Evolutionary conservation across 2,888 invertebrate species (phyloP).

Genomic region (Pachydiplax longipennis): DNA sequence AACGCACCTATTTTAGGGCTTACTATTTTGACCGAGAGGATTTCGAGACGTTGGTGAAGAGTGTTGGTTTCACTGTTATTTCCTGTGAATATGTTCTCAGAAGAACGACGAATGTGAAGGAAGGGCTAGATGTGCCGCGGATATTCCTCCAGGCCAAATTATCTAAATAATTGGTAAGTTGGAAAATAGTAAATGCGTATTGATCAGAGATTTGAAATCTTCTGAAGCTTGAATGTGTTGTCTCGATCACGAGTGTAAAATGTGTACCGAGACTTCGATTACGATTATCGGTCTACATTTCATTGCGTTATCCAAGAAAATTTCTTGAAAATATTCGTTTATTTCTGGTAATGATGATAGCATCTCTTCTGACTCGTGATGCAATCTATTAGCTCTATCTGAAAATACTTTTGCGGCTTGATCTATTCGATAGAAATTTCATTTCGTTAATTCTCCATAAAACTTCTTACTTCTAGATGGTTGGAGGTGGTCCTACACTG

Average conservation of each 20-base stretch:
- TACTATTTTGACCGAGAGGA: constrained; percentile 83
- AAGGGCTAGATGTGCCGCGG: constrained; percentile 88
- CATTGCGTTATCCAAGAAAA: too few relatives aligned
- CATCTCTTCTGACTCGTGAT: not conserved
- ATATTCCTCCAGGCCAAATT: constrained; percentile 94
- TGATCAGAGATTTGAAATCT: too few relatives aligned
- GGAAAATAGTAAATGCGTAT: too few relatives aligned
- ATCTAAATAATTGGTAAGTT: constrained; percentile 56
- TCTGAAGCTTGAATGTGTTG: too few relatives aligned
- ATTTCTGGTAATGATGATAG: not conserved
- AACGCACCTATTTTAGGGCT: constrained; percentile 62
- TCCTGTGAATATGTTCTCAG: constrained; percentile 82
- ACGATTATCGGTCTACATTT: too few relatives aligned
- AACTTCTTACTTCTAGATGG: too few relatives aligned
- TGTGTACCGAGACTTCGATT: not conserved
- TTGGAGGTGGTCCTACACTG: too few relatives aligned
- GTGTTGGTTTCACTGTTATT: constrained; percentile 74
- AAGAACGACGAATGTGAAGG: constrained; percentile 90
- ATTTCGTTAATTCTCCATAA: too few relatives aligned
- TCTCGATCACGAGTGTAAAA: too few relatives aligned
- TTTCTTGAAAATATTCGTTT: too few relatives aligned
- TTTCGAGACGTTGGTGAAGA: constrained; percentile 69
- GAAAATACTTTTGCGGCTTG: not conserved
- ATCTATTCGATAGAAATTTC: too few relatives aligned
- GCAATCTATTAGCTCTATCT: constrained; percentile 52